Base-by-base conservation (phyloP, 2,888 invertebrate genomes). In the Achlya flavicornis region DNA sequence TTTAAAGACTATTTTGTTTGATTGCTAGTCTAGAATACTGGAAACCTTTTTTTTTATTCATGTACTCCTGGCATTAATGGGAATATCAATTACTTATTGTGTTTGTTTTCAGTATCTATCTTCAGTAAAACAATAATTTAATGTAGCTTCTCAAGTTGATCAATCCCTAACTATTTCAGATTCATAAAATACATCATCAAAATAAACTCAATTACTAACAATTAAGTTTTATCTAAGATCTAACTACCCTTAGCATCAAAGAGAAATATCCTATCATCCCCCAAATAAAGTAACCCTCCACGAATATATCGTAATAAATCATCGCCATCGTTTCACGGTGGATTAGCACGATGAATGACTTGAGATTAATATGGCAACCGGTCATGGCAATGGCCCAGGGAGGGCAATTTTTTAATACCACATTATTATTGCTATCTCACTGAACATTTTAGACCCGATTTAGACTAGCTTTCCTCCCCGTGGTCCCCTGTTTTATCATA, bases 241-340 rank as follows among this genome's bases (percentile, higher is more conserved):
- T 53, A 53, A 53, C n/a, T 53, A 53, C 53, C 53, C 53, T n/a
- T 19, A 53, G 19, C 53, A 53, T 53, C 53, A 53, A 53, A 53
- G 16, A 19, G 53, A 53, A 53, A 53, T 14, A 53, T 53, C 16
- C 8, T 19, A 53, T 53, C 53, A 53, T 53, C 53, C 53, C 53
- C 53, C 19, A 53, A 53, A 19, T 19, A 19, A 19, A 19, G 53
- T 19, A 19, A 53, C 53, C 53, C 53, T 53, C 16, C 3, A 10
- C 71, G 61, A 66, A 66, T 65, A 69, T n/a, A 76, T 75, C 68
- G 65, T 74, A 63, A 82, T 85, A 81, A 80, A 83, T 86, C 84
- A 83, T 73, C 77, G 68, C 74, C 68, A 74, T 76, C 71, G 78
- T 84, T 85, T 84, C 75, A 85, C 81, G 83, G 80, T 77, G 79